phyloP scores from a whole-genome alignment of 2,797 vertebrate species.

The Acestrorhynchus altus region DNA sequence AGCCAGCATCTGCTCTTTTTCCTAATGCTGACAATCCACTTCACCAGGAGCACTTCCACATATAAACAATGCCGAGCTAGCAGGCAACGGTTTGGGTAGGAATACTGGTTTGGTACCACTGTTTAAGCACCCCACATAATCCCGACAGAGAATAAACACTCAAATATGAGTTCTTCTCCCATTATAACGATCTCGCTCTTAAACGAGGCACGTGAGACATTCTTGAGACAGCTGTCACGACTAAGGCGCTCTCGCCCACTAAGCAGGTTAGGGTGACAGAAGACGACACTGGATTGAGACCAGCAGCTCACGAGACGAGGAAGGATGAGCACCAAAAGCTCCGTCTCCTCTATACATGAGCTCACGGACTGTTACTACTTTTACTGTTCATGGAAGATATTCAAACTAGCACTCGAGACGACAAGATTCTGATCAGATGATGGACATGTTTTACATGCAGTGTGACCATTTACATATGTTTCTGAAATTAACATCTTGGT shows the following conservation, averaged over 20 bases:
- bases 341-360: constrained; percentile 2
- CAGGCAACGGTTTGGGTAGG: background rate
- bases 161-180: background rate
- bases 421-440: background rate
- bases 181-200: background rate
- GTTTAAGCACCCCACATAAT: background rate
- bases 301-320: background rate
- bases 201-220: background rate
- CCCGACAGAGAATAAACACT: too few relatives aligned
- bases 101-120: background rate
- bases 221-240: constrained; percentile 10
- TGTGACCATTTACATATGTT: too few relatives aligned
- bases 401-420: background rate
- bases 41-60: background rate
- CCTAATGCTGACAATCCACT: background rate
- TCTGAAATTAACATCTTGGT: too few relatives aligned
- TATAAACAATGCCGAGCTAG: background rate
- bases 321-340: background rate
- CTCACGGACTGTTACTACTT: background rate
- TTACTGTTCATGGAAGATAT: background rate
- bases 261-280: constrained; percentile 21
- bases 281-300: constrained; percentile 3
- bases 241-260: background rate
- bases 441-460: background rate
- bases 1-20: too few relatives aligned